Evolutionary conservation across 1,140 invertebrate genomes (phyloP).

Genomic region (Hyles vespertilio): DNA sequence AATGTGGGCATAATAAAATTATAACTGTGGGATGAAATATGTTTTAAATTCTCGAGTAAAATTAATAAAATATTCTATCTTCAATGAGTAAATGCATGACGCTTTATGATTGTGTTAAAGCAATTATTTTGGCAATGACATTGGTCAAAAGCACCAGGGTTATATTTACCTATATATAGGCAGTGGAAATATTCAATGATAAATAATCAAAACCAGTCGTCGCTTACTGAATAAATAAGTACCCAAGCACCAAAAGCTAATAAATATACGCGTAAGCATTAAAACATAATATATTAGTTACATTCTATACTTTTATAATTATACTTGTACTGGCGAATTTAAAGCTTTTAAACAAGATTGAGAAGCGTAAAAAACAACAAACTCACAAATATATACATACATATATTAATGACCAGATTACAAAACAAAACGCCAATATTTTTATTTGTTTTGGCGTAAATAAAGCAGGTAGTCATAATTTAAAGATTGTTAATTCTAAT

Average conservation of each 20-base stretch:
- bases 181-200: not conserved
- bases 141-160: too few species aligned
- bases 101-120: too few species aligned
- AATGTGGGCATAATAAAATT: too few species aligned
- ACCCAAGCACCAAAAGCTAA: slow-evolving; percentile 67
- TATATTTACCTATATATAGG: too few species aligned
- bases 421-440: not conserved
- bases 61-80: too few species aligned
- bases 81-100: too few species aligned
- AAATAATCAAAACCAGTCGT: slow-evolving; percentile 41
- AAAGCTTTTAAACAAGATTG: slow-evolving; percentile 59
- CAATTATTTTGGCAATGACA: too few species aligned
- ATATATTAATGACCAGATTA: slow-evolving; percentile 27
- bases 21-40: too few species aligned
- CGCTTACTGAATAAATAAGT: slow-evolving; percentile 46
- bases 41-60: too few species aligned
- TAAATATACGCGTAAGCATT: slow-evolving; percentile 53
- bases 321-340: slow-evolving; percentile 62
- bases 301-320: slow-evolving; percentile 39
- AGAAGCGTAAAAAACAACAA: slow-evolving; percentile 25
- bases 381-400: slow-evolving; percentile 14
- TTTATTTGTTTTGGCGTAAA: too few species aligned
- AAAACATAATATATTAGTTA: slow-evolving; percentile 49
- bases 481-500: too few species aligned
- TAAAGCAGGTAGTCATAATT: too few species aligned